Conservation (phyloP, 2,797 vertebrate species). For the Podargus strigoides region DNA sequence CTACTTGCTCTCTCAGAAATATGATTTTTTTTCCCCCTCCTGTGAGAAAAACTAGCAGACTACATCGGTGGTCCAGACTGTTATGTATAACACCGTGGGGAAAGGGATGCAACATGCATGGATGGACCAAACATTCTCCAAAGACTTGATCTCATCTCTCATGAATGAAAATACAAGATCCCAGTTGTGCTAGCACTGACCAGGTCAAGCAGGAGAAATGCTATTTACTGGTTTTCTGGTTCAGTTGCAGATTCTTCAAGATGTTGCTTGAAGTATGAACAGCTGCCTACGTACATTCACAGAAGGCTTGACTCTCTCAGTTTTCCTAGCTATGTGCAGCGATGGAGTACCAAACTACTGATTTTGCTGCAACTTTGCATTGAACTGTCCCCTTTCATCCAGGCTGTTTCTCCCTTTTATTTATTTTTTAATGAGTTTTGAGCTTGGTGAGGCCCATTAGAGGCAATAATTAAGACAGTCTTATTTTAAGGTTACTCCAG, state of each 20-base stretch:
- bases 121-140: background rate
- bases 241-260: background rate
- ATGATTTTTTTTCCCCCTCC: background rate
- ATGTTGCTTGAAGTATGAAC: background rate
- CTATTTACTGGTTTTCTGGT: background rate
- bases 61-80: background rate
- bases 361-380: background rate
- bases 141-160: background rate
- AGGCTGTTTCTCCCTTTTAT: background rate
- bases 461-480: background rate
- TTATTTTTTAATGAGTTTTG: constrained; percentile 12
- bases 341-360: background rate
- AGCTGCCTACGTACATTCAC: background rate
- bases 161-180: background rate
- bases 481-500: background rate
- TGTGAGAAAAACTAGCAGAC: background rate
- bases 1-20: background rate
- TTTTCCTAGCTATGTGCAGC: background rate
- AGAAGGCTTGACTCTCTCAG: background rate
- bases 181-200: background rate
- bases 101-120: background rate
- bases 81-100: background rate
- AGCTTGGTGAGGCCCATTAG: background rate
- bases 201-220: background rate
- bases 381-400: background rate